These are phyloP conservation scores for Mya arenaria DNA, from an alignment of 1,140 invertebrate species.

Conservation along the genomic window DNA sequence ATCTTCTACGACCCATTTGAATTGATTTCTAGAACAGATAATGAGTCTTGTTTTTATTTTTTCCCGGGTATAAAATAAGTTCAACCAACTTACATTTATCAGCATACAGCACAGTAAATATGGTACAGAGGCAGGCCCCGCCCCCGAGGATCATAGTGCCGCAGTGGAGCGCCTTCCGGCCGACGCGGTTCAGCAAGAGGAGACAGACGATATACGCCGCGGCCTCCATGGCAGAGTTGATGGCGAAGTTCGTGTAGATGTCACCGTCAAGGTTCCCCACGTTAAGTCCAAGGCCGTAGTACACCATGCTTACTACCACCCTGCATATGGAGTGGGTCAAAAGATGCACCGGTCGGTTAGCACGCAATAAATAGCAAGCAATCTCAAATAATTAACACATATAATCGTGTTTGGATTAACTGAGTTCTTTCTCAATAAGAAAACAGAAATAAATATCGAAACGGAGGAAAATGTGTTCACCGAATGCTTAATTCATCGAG, in stretches of 20 bases:
- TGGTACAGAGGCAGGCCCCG: constrained; percentile 62
- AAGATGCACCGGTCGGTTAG: not conserved
- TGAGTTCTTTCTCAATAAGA: not conserved
- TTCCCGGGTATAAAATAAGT: too few species aligned
- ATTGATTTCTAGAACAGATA: too few species aligned
- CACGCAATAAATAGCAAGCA: too few species aligned
- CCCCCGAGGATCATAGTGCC: constrained; percentile 83
- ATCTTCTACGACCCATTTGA: too few species aligned
- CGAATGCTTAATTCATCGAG: too few species aligned
- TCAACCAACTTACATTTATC: constrained; percentile 24
- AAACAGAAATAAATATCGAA: not conserved
- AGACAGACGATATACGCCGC: constrained; percentile 84
- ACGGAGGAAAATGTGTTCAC: too few species aligned
- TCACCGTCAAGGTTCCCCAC: constrained; percentile 65
- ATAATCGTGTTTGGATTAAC: too few species aligned
- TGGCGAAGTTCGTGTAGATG: constrained; percentile 74
- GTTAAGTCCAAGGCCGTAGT: constrained; percentile 82
- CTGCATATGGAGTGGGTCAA: constrained; percentile 46
- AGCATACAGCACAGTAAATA: constrained; percentile 60
- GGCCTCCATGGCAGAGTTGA: constrained; percentile 87
- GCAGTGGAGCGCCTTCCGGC: constrained; percentile 64
- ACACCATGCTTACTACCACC: constrained; percentile 69
- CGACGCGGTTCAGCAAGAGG: constrained; percentile 59
- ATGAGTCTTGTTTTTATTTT: too few species aligned
- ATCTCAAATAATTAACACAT: too few species aligned